Evolutionary conservation across 1,140 invertebrate genomes (phyloP).

Genomic region (Drosophila virilis): DNA sequence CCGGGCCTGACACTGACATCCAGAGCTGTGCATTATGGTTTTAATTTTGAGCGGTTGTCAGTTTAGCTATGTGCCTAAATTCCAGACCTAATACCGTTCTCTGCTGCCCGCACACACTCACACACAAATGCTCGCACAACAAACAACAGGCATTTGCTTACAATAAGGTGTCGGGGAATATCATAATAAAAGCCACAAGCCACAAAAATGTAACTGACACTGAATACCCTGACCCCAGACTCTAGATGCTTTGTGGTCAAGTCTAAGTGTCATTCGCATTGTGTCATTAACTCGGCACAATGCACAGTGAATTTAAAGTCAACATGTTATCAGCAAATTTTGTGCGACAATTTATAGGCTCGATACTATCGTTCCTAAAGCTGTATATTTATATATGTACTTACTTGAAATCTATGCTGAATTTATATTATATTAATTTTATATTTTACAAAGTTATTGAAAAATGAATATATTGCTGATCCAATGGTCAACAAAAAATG

Average conservation of each 20-base stretch:
- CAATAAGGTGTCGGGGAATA: slow-evolving; percentile 8
- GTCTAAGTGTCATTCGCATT: slow-evolving; percentile 9
- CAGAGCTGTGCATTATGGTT: slow-evolving; percentile 58
- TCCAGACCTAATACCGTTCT: background rate
- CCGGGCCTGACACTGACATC: slow-evolving; percentile 57
- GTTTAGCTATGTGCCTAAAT: background rate
- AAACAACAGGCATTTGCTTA: background rate
- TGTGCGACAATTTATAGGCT: too few relatives aligned
- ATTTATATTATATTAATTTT: too few relatives aligned
- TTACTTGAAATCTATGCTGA: too few relatives aligned
- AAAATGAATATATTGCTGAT: too few relatives aligned
- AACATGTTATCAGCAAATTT: background rate
- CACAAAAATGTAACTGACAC: slow-evolving; percentile 23
- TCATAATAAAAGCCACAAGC: slow-evolving; percentile 28
- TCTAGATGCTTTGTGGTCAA: slow-evolving; percentile 10
- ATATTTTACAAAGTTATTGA: too few relatives aligned
- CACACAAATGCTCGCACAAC: background rate
- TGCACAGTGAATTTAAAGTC: slow-evolving; percentile 9
- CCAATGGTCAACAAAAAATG: too few relatives aligned
- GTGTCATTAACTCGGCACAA: background rate
- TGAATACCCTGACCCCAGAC: background rate
- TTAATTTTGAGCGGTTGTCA: slow-evolving; percentile 60
- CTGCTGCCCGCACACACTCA: background rate
- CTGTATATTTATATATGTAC: too few relatives aligned
- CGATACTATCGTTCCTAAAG: too few relatives aligned